Conservation (phyloP, 2,797 vertebrate genomes). For the Natrix natrix region DNA sequence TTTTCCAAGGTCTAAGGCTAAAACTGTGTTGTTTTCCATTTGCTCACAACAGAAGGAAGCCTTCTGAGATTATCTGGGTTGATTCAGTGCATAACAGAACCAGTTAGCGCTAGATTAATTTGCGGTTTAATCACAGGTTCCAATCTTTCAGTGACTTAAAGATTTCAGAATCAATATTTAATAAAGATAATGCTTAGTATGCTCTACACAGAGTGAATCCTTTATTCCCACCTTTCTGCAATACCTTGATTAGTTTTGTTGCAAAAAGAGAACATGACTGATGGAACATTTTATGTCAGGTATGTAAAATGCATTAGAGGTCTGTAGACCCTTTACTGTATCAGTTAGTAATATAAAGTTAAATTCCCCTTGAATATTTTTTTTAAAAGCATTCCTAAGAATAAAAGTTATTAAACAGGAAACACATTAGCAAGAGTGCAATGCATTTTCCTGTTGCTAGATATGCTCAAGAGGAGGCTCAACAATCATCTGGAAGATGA, state of each 20-base stretch:
- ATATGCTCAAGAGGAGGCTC: neutral
- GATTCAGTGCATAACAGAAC: slow-evolving; percentile 53
- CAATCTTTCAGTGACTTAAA: slow-evolving; percentile 57
- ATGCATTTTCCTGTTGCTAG: neutral
- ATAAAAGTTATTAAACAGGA: neutral
- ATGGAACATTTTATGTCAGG: neutral
- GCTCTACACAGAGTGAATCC: slow-evolving; percentile 36
- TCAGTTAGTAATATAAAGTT: neutral
- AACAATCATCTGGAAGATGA: neutral
- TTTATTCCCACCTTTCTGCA: slow-evolving; percentile 34
- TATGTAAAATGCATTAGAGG: neutral
- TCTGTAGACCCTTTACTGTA: neutral
- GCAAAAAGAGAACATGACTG: slow-evolving; percentile 41
- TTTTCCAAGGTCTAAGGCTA: slow-evolving; percentile 21
- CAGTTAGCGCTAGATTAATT: slow-evolving; percentile 57
- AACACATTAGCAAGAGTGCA: neutral
- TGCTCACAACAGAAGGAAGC: slow-evolving; percentile 39
- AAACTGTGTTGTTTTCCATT: slow-evolving; percentile 36
- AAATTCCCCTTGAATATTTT: neutral
- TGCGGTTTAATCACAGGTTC: slow-evolving; percentile 62
- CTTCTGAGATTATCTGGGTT: slow-evolving; percentile 47
- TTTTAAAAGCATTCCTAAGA: neutral
- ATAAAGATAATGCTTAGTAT: slow-evolving; percentile 66
- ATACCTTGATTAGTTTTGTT: slow-evolving; percentile 20
- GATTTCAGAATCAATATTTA: slow-evolving; percentile 71